Evolutionary conservation across 2,113 vertebrate genomes (phyloP).

Genomic region (western clawed frog (Xenopus tropicalis)): UCB_Xtro_10.0 CM004447.2:45785501-45786000

Average conservation of each 20-base stretch:
- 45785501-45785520: constrained; percentile 26
- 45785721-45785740: not conserved
- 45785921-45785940: not conserved
- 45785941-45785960: not conserved
- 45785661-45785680: not conserved
- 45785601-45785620: not conserved
- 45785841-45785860: constrained; percentile 9
- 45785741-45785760: not conserved
- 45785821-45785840: constrained; percentile 8
- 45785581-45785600: not conserved
- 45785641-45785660: not conserved
- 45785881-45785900: not conserved
- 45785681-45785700: constrained; percentile 21
- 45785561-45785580: not conserved
- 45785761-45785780: not conserved
- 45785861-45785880: constrained; percentile 29
- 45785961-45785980: no score
- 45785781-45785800: not conserved
- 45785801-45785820: not conserved
- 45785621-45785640: not conserved
- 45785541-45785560: constrained; percentile 4
- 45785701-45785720: constrained; percentile 10
- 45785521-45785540: not conserved
- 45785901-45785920: constrained; percentile 12
- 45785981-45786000: no score